These are phyloP conservation scores for Protophormia terraenovae DNA, from an alignment of 2,888 invertebrate species.

Conservation along the genomic window DNA sequence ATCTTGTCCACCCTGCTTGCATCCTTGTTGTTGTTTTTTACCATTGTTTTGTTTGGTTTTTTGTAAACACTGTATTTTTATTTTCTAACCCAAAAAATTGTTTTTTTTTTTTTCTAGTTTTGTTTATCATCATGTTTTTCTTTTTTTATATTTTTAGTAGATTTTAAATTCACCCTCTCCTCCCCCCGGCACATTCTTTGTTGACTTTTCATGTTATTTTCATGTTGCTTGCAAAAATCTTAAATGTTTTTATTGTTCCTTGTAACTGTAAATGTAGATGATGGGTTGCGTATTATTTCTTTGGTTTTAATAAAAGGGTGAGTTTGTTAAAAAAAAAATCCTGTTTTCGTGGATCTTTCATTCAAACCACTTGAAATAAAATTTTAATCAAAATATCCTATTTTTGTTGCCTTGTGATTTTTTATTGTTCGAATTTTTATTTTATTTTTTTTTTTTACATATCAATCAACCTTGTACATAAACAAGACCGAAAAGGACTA, in stretches of 20 bases:
- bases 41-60: not conserved
- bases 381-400: not conserved
- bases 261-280: not conserved
- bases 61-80: conserved; percentile 31
- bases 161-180: conserved; percentile 9
- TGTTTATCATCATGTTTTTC: conserved; percentile 18
- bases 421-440: not conserved
- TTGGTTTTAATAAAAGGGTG: not conserved
- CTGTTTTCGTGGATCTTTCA: not conserved
- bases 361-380: not conserved
- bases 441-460: not conserved
- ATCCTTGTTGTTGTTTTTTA: conserved; percentile 28
- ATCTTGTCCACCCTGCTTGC: conserved; percentile 33
- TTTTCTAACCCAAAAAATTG: conserved; percentile 31
- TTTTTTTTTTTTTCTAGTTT: conserved; percentile 13
- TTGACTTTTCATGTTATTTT: conserved; percentile 55
- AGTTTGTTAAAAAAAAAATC: not conserved
- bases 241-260: conserved; percentile 1
- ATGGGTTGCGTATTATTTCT: not conserved
- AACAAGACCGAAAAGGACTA: too few species aligned
- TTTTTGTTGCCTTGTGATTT: not conserved
- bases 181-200: not conserved
- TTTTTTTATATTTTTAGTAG: not conserved
- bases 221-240: conserved; percentile 27
- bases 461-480: too few species aligned